Percentiles rank a stretch among this genome's conserved stretches.
Evolutionary conservation across 2,888 invertebrate species (phyloP).

Genomic region (Leucoma salicis): DNA sequence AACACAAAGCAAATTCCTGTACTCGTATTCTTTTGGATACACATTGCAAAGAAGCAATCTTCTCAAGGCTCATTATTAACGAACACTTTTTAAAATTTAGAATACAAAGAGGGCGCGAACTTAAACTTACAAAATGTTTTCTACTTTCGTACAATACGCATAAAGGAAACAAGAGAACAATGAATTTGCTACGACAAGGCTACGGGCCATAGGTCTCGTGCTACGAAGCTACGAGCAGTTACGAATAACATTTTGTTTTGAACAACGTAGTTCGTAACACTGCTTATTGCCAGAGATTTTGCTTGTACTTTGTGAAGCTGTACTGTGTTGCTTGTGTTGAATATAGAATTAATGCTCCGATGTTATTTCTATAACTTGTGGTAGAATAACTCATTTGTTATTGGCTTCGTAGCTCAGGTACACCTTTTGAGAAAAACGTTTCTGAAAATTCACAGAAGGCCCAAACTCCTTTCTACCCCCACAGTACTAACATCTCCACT

Average conservation of each 20-base stretch:
- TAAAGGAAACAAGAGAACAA: conserved; percentile 31
- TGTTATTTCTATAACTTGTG: neutral
- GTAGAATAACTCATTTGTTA: neutral
- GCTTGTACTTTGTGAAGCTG: neutral
- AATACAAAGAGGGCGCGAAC: conserved; percentile 14
- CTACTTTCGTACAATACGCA: conserved; percentile 21
- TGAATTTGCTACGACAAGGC: conserved; percentile 29
- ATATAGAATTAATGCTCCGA: neutral
- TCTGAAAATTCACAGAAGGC: too few relatives aligned
- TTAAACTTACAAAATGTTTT: conserved; percentile 27
- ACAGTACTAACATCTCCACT: too few relatives aligned
- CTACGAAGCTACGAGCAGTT: conserved; percentile 30
- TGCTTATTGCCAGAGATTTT: conserved; percentile 15
- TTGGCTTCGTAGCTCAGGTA: neutral
- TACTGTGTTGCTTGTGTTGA: neutral
- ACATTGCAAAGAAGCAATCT: conserved; percentile 7
- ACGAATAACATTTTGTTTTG: conserved; percentile 25
- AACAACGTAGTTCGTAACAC: conserved; percentile 11
- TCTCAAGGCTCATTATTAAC: conserved; percentile 5
- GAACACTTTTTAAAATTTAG: conserved; percentile 19
- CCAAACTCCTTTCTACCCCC: too few relatives aligned
- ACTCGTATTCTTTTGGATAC: too few relatives aligned
- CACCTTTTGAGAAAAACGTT: too few relatives aligned
- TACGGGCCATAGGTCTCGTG: conserved; percentile 18
- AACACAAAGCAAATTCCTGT: too few relatives aligned